These are phyloP conservation scores for Amiota mariae DNA, from an alignment of 2,888 invertebrate genomes.

Conservation along the genomic window DNA sequence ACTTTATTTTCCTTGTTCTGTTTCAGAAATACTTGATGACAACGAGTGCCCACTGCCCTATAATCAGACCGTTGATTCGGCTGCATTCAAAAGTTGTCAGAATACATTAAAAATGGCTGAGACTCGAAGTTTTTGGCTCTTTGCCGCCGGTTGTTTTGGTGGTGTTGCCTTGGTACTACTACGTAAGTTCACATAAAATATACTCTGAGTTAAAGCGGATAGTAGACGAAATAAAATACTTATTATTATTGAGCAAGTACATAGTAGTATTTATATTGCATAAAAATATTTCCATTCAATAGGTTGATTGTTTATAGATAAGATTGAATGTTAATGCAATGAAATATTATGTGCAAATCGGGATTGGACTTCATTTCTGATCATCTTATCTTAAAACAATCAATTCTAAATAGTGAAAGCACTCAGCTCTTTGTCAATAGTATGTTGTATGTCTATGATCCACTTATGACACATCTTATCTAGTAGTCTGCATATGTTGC, in stretches of 20 bases:
- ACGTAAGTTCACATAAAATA: constrained; percentile 50
- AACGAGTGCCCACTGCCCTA: constrained; percentile 67
- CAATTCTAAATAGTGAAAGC: too few species aligned
- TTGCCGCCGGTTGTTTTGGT: constrained; percentile 59
- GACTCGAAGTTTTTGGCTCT: constrained; percentile 64
- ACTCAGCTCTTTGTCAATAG: too few species aligned
- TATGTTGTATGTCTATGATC: too few species aligned
- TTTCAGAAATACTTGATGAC: constrained; percentile 58
- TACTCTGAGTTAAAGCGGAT: too few species aligned
- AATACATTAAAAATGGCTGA: constrained; percentile 56
- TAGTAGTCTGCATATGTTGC: too few species aligned
- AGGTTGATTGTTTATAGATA: not conserved
- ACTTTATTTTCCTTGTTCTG: constrained; percentile 42
- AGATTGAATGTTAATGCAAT: not conserved
- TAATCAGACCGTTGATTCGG: constrained; percentile 66
- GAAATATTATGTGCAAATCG: too few species aligned
- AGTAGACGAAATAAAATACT: too few species aligned
- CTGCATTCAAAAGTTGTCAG: constrained; percentile 61
- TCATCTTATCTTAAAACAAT: too few species aligned
- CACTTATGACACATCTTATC: too few species aligned
- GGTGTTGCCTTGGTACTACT: constrained; percentile 58
- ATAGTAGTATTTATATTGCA: not conserved
- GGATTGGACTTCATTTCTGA: too few species aligned
- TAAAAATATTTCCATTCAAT: not conserved
- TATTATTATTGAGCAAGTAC: too few species aligned